phyloP scores from a whole-genome alignment of 2,113 vertebrate species.

The Mungos mungo region DNA sequence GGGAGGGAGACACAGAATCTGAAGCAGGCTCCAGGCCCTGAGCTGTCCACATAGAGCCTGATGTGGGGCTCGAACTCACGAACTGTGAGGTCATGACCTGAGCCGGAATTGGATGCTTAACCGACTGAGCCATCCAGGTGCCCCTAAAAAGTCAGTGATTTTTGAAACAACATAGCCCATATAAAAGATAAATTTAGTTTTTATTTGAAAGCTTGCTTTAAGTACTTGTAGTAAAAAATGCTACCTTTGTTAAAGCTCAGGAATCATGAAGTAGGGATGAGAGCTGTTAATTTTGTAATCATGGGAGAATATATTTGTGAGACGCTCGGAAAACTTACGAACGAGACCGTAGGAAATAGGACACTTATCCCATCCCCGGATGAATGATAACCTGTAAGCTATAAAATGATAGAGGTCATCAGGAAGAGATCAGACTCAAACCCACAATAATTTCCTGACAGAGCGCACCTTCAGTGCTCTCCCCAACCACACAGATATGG shows the following conservation, averaged over 20 bases:
- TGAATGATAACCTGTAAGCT: constrained; percentile 4
- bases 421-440: constrained; percentile 34
- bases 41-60: not conserved
- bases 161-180: not conserved
- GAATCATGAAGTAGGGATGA: constrained; percentile 3
- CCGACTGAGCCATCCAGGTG: not conserved
- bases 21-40: not conserved
- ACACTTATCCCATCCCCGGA: not conserved
- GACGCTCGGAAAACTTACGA: not conserved
- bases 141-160: not conserved
- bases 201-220: not conserved
- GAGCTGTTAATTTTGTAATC: not conserved
- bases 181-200: not conserved
- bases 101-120: not conserved
- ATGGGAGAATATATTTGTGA: constrained; percentile 20
- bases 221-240: not conserved
- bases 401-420: not conserved
- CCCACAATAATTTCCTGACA: not conserved
- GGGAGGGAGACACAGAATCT: not conserved
- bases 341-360: constrained; percentile 1
- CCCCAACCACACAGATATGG: not conserved
- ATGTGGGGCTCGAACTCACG: not conserved
- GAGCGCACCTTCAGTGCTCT: not conserved
- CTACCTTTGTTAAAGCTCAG: not conserved
- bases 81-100: not conserved